Evolutionary conservation across 2,797 vertebrate genomes (phyloP), one percentile per base, ranked within the genome.

Genomic region (Columba guinea): DNA sequence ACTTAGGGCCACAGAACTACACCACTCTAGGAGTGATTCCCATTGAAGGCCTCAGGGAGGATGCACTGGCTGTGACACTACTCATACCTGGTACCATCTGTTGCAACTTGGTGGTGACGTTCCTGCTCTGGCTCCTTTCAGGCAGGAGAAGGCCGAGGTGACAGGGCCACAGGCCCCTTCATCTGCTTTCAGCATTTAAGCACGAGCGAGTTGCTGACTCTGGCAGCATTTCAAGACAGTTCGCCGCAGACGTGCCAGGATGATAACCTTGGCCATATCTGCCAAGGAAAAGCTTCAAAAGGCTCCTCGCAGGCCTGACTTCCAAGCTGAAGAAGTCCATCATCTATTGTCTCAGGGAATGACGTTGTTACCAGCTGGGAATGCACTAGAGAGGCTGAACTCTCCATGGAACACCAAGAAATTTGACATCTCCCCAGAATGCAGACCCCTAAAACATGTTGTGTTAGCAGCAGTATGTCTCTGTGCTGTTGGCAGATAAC

Each of bases 241-340:
- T 80, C 39, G 8, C 34, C 3, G n/a, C 2, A 28, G 86, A 58
- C 3, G 1, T 76, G 92, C 91, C 91, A 91, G 92, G 35, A 23
- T 8, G 77, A 88, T 69, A 96, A 91, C 90, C 95, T 91, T 78
- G 89, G 44, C 81, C 55, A 1, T 55, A 77, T 59, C 90, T 77
- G 60, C 58, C 0, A 4, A 92, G 74, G 30, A 56, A 95, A 84
- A 89, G 35, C 68, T 74, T 69, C 81, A 82, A 93, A 92, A 94
- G 79, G 60, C 82, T 91, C n/a, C 48, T 89, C 71, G 34, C 1
- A 1, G 49, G 11, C 34, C 49, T 77, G 82, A 71, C 51, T 82
- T 71, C 27, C 51, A 84, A 78, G 55, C 6, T 52, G 39, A 69
- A 81, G 48, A 73, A 89, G 58, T 39, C 67, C 68, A 83, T 30